Evolutionary conservation across 2,113 vertebrate genomes (phyloP).

Genomic region (Formicarius rufipectus): DNA sequence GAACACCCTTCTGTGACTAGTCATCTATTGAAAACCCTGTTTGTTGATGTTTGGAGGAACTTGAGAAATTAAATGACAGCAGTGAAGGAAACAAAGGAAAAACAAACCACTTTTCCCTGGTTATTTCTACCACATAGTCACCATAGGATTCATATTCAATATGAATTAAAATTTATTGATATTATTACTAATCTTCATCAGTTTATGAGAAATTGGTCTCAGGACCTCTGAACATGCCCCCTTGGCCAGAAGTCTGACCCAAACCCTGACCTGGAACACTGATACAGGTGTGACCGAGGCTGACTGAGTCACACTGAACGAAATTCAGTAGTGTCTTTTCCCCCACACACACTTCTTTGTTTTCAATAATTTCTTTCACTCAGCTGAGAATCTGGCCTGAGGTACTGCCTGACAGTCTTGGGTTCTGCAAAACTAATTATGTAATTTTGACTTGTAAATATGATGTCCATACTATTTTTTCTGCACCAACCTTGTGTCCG

Average conservation of each 20-base stretch:
- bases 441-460: not conserved
- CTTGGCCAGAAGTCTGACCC: too few species aligned
- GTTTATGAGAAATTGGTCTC: too few species aligned
- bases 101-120: not conserved
- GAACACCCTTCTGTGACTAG: not conserved
- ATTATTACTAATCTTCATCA: too few species aligned
- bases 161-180: too few species aligned
- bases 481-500: not conserved
- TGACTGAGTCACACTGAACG: not conserved
- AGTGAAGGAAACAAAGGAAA: not conserved
- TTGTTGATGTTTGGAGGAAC: not conserved
- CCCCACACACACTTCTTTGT: too few species aligned
- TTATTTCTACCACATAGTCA: not conserved
- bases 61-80: not conserved
- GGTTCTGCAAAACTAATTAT: not conserved
- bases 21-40: not conserved
- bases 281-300: fast-evolving
- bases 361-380: not conserved
- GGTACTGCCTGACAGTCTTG: not conserved
- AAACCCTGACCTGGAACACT: not conserved
- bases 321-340: not conserved
- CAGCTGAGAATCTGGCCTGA: not conserved
- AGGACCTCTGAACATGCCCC: too few species aligned
- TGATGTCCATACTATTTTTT: not conserved
- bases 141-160: not conserved